Evolutionary conservation across 2,113 vertebrate genomes (phyloP).

Genomic region (pig (Sus scrofa)): T2T-Sscrofa CM000813.6:6665001-6665500

Average conservation of each 20-base stretch:
- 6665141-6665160: background rate
- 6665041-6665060: background rate
- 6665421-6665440: background rate
- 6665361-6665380: background rate
- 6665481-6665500: background rate
- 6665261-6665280: background rate
- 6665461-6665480: background rate
- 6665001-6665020: background rate
- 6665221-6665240: background rate
- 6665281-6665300: background rate
- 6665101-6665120: background rate
- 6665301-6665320: background rate
- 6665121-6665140: background rate
- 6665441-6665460: background rate
- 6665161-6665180: background rate
- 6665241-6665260: background rate
- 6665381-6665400: background rate
- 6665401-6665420: background rate
- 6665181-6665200: background rate
- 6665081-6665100: background rate
- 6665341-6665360: background rate
- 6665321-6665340: background rate
- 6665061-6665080: background rate
- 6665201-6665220: background rate
- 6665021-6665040: background rate